Percentiles rank a stretch among this genome's conserved stretches.
phyloP scores from a whole-genome alignment of 1,140 invertebrate genomes.

The Camponotus floridanus region DNA sequence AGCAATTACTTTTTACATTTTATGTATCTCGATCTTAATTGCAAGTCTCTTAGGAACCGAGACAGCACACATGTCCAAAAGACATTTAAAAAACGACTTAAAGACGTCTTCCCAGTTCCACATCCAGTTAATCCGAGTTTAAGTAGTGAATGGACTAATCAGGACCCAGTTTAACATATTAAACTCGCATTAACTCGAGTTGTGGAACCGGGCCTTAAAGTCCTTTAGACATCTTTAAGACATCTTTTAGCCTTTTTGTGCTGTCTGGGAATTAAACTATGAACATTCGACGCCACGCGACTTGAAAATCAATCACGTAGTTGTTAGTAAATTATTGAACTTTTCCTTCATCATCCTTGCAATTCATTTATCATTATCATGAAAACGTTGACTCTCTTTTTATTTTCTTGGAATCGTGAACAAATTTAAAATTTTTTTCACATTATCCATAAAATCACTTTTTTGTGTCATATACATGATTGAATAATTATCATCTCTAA shows the following conservation, averaged over 20 bases:
- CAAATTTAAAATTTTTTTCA: background rate
- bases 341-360: background rate
- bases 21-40: slow-evolving; percentile 9
- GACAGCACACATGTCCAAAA: no score
- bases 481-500: slow-evolving; percentile 19
- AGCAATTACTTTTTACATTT: slow-evolving; percentile 35
- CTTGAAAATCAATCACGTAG: slow-evolving; percentile 4
- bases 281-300: background rate
- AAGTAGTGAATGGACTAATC: no score
- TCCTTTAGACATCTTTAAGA: no score
- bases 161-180: no score
- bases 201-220: no score
- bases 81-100: no score
- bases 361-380: background rate
- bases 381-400: background rate
- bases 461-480: background rate
- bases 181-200: no score
- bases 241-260: no score
- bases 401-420: background rate
- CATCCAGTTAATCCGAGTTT: no score
- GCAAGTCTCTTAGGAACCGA: slow-evolving; percentile 19
- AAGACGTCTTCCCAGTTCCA: no score
- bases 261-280: background rate
- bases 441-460: background rate
- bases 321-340: background rate